These are phyloP conservation scores for Drosophila ohnishii DNA, from an alignment of 1,140 invertebrate genomes.

Conservation along the genomic window DNA sequence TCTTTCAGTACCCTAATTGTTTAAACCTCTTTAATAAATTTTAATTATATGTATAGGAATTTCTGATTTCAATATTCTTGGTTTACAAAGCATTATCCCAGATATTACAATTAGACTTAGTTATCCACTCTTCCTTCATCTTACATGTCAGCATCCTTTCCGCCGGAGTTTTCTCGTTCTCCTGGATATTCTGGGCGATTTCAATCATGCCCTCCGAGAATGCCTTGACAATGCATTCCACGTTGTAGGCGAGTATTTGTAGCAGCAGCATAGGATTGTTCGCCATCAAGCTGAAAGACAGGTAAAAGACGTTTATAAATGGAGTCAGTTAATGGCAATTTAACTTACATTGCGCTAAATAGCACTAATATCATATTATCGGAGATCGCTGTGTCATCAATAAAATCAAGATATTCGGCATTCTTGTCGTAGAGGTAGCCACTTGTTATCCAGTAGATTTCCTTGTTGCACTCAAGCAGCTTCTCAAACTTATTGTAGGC, in stretches of 20 bases:
- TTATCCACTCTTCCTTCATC: slow-evolving; percentile 25
- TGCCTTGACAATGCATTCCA: slow-evolving; percentile 80
- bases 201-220: slow-evolving; percentile 81
- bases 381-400: slow-evolving; percentile 79
- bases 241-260: slow-evolving; percentile 82
- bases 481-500: slow-evolving; percentile 82
- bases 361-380: slow-evolving; percentile 83
- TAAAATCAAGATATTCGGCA: slow-evolving; percentile 82
- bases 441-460: slow-evolving; percentile 81
- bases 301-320: background rate
- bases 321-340: background rate
- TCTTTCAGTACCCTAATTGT: background rate
- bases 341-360: slow-evolving; percentile 79
- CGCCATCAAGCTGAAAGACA: slow-evolving; percentile 65
- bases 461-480: slow-evolving; percentile 77
- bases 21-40: background rate
- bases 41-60: background rate
- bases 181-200: slow-evolving; percentile 74
- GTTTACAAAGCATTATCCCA: slow-evolving; percentile 2
- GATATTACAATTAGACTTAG: slow-evolving; percentile 11
- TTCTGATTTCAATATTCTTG: background rate
- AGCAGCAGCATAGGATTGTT: slow-evolving; percentile 81
- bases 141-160: slow-evolving; percentile 80
- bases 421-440: slow-evolving; percentile 80
- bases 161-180: slow-evolving; percentile 74